A percentile compares a stretch with the other conserved stretches of the same genome.
These are phyloP conservation scores for Alouatta palliata DNA, from an alignment of 2,113 vertebrate genomes.

Conservation along the genomic window DNA sequence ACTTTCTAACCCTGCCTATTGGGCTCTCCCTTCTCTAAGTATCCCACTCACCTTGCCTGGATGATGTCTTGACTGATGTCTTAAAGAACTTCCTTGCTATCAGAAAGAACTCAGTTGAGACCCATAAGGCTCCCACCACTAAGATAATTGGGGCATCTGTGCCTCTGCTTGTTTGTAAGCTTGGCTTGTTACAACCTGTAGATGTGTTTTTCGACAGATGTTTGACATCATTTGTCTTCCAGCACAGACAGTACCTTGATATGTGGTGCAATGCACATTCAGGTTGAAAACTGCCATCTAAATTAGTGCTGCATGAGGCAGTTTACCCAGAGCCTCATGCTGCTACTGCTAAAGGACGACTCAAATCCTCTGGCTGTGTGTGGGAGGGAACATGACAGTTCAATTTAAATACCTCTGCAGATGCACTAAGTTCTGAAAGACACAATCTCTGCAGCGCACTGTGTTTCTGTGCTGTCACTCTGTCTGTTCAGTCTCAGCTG, in stretches of 20 bases:
- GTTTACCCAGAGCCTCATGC: background rate
- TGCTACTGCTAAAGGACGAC: constrained; percentile 1
- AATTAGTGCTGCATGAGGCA: background rate
- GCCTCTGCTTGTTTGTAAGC: constrained; percentile 11
- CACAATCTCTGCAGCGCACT: background rate
- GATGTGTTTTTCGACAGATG: constrained; percentile 24
- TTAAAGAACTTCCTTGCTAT: background rate
- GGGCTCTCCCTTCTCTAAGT: background rate
- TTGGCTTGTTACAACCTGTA: background rate
- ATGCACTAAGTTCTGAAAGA: background rate
- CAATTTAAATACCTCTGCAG: constrained; percentile 63
- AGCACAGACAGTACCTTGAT: background rate
- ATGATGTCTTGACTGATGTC: background rate
- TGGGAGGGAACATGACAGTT: constrained; percentile 47
- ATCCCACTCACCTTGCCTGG: background rate
- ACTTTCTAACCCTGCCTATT: background rate
- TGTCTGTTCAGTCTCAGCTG: background rate
- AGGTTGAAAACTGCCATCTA: background rate
- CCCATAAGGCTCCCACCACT: background rate
- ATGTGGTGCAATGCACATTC: background rate
- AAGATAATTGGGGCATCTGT: background rate
- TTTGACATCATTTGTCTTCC: constrained; percentile 58
- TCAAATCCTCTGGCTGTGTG: background rate
- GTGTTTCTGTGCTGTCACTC: background rate
- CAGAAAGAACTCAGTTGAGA: background rate